Conservation (phyloP, 2,797 vertebrate genomes). For the Otus scops region DNA sequence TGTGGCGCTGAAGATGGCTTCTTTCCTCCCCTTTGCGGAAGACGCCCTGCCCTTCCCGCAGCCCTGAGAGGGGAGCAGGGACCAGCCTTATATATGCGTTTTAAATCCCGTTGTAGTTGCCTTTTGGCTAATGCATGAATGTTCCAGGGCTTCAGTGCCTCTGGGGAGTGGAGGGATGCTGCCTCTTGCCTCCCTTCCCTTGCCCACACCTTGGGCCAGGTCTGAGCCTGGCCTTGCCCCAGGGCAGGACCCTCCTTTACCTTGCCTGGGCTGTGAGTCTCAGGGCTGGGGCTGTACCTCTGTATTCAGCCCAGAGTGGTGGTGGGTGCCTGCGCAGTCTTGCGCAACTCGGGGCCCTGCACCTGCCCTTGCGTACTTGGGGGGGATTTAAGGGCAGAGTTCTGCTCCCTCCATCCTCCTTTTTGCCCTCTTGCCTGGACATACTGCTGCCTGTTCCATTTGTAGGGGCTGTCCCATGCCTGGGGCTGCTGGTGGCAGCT, state of each 20-base stretch:
- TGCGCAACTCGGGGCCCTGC: accelerated
- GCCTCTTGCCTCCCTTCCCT: neutral
- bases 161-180: neutral
- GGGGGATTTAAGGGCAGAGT: neutral
- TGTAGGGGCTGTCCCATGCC: neutral
- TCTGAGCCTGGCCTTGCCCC: neutral
- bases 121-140: slow-evolving; percentile 37
- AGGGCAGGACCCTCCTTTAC: neutral
- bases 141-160: slow-evolving; percentile 62
- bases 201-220: neutral
- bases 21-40: slow-evolving; percentile 60
- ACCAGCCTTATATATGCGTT: slow-evolving; percentile 11
- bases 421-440: neutral
- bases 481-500: neutral
- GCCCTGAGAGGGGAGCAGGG: slow-evolving; percentile 38
- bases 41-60: slow-evolving; percentile 23
- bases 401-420: neutral
- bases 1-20: slow-evolving; percentile 71
- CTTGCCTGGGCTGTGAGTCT: accelerated
- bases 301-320: neutral
- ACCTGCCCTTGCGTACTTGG: neutral
- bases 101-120: slow-evolving; percentile 12
- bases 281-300: neutral
- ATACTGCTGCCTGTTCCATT: neutral
- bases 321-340: neutral